These are phyloP conservation scores for Lagria hirta DNA, from an alignment of 2,888 invertebrate genomes.

Conservation along the genomic window DNA sequence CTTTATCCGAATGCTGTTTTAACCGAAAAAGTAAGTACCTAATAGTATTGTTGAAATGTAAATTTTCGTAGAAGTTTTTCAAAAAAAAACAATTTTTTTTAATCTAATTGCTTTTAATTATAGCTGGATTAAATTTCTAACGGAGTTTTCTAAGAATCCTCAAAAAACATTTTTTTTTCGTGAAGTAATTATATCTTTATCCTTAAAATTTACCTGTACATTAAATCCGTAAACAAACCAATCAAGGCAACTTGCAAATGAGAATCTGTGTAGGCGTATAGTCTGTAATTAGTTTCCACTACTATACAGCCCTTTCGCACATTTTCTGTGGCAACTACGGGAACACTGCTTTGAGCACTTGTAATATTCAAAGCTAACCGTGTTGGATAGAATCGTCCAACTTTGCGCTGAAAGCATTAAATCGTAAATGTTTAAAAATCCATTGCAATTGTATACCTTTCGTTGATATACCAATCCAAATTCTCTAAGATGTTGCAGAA, in stretches of 20 bases:
- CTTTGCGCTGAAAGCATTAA: conserved; percentile 67
- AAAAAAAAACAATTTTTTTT: too few relatives aligned
- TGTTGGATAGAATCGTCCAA: conserved; percentile 93
- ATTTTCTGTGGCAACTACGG: conserved; percentile 54
- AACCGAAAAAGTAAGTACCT: too few relatives aligned
- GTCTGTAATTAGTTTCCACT: conserved; percentile 93
- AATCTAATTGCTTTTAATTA: too few relatives aligned
- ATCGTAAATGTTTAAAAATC: conserved; percentile 6
- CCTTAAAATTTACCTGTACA: conserved; percentile 68
- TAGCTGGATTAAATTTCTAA: too few relatives aligned
- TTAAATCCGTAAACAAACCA: conserved; percentile 88
- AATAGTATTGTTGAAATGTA: too few relatives aligned
- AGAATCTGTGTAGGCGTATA: conserved; percentile 95
- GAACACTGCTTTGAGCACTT: conserved; percentile 55
- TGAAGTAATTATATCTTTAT: background rate
- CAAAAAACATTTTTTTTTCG: conserved; percentile 2
- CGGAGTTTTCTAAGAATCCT: conserved; percentile 1
- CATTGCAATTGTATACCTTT: conserved; percentile 77
- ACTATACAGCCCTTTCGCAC: conserved; percentile 83
- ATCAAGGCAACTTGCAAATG: conserved; percentile 90
- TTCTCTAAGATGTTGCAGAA: conserved; percentile 93
- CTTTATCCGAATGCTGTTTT: too few relatives aligned
- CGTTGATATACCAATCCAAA: conserved; percentile 97
- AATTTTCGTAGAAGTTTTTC: too few relatives aligned
- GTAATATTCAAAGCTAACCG: conserved; percentile 85